Evolutionary conservation across 2,113 vertebrate genomes (phyloP), one percentile per base, ranked within the genome.

Genomic region (Silurus glanis): DNA sequence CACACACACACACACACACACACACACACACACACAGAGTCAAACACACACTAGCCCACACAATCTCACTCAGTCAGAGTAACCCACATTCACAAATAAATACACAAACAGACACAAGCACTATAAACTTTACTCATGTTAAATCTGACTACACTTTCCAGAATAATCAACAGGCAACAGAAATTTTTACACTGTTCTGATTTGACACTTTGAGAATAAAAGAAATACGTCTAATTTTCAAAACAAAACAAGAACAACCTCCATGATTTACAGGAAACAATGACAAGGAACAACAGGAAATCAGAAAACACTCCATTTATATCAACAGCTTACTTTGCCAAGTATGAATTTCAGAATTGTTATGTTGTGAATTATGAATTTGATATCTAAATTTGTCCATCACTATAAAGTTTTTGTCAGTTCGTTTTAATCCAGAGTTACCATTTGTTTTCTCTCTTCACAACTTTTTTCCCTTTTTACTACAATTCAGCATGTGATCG

Each of bases 81-180:
- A 92, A 92, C 91, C 90, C 91, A 88, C 92, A 94, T 92, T 92
- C 92, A 74, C 61, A 85, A 83, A 81, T 74, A 47, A n/a, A 82
- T 62, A 72, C 83, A 87, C 45, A 90, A 72, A 87, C 79, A 89
- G 80, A 64, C 55, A 19, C 78, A 64, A 23, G 59, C 59, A 62
- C 23, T 45, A 83, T 25, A 79, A 59, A 80, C 64, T 76, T 51
- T 49, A 74, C 67, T 72, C 67, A 2, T 16, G 55, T n/a, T 55
- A 47, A 83, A n/a, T 28, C 4, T 47, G 82, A 78, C 58, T 53
- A 23, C 83, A 37, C 51, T 7, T n/a, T 4, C 12, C 8, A 53
- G 25, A 78, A 23, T 67, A 14, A 67, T 79, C 49, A 76, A 76
- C 37, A 78, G 56, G 14, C 28, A 37, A 9, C 7, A 1, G 17